phyloP scores from a whole-genome alignment of 2,113 vertebrate genomes.

The Ascaphus truei region DNA sequence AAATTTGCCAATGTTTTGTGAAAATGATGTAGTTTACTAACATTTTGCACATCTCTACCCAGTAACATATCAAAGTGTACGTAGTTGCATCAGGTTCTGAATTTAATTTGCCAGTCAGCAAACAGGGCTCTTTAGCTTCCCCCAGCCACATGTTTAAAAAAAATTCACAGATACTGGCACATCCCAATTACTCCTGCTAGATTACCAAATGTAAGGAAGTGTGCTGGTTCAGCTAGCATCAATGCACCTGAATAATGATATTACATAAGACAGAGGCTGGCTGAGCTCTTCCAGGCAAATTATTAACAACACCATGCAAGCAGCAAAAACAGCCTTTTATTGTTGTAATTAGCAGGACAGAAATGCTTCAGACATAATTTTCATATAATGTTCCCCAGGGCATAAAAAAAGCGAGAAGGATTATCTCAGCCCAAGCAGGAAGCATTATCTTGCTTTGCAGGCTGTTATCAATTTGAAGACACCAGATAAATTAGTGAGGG shows the following conservation, averaged over 20 bases:
- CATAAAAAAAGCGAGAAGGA: conserved; percentile 7
- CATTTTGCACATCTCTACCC: too few relatives aligned
- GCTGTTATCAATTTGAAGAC: not conserved
- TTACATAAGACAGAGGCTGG: not conserved
- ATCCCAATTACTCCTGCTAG: too few relatives aligned
- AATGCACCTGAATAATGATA: not conserved
- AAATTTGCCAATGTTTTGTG: too few relatives aligned
- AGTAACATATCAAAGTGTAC: too few relatives aligned
- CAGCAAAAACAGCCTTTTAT: conserved; percentile 6
- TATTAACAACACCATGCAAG: not conserved
- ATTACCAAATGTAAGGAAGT: not conserved
- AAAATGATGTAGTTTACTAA: too few relatives aligned
- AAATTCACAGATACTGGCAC: too few relatives aligned
- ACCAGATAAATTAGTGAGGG: conserved; percentile 36
- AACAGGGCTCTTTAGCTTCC: too few relatives aligned
- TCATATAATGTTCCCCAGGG: conserved; percentile 23
- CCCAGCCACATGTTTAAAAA: too few relatives aligned
- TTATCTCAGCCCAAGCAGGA: conserved; percentile 38
- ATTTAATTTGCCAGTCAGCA: too few relatives aligned
- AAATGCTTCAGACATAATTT: conserved; percentile 28
- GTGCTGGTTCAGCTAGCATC: not conserved
- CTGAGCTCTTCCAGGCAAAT: not conserved
- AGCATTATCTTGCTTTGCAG: conserved; percentile 41
- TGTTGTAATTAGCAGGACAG: conserved; percentile 16
- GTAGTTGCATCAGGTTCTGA: too few relatives aligned